phyloP scores from a whole-genome alignment of 2,797 vertebrate genomes.

The Danio choprae region DNA sequence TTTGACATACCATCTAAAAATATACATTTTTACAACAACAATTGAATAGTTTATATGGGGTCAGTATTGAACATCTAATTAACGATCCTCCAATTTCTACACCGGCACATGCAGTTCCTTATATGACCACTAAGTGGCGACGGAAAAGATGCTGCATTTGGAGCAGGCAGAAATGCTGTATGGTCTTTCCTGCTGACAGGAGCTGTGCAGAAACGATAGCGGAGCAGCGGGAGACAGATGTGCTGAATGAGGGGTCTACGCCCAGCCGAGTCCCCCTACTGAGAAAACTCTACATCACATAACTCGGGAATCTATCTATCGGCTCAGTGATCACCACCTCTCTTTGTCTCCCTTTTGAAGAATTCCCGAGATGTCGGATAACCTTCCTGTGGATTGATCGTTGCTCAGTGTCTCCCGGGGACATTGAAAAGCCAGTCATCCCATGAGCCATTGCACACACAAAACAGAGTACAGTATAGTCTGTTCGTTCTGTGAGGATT shows the following conservation, averaged over 20 bases:
- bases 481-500: constrained; percentile 1
- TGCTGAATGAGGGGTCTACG: constrained; percentile 24
- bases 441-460: constrained; percentile 14
- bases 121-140: constrained; percentile 20
- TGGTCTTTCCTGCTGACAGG: constrained; percentile 25
- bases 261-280: constrained; percentile 15
- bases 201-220: not conserved
- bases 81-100: not conserved
- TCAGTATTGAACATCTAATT: not conserved
- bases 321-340: not conserved
- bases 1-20: too few relatives aligned
- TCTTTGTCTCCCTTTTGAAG: constrained; percentile 24
- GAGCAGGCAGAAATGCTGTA: constrained; percentile 5
- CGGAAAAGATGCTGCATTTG: not conserved
- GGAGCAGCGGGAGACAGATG: constrained; percentile 26
- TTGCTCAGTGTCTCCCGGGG: constrained; percentile 19
- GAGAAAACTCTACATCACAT: constrained; percentile 35
- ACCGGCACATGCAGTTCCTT: not conserved
- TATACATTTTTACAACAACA: too few relatives aligned
- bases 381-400: constrained; percentile 41
- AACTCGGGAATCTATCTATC: constrained; percentile 9
- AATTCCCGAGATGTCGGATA: constrained; percentile 27
- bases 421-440: constrained; percentile 17
- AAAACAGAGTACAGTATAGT: not conserved
- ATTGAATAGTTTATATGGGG: too few relatives aligned